phyloP scores from a whole-genome alignment of 2,113 vertebrate genomes.

The Cnemophilus loriae region DNA sequence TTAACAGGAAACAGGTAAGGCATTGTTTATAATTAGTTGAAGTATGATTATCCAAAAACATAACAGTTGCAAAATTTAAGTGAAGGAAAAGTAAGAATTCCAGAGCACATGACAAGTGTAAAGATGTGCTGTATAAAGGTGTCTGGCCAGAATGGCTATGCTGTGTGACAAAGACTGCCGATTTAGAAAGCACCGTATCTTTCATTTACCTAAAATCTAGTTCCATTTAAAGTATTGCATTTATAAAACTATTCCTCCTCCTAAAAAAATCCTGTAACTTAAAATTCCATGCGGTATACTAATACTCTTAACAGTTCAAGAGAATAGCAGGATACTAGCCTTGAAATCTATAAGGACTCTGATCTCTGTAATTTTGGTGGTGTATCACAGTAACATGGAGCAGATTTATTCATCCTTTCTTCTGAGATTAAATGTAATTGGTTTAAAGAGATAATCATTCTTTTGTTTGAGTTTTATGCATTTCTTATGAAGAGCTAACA shows the following conservation, averaged over 20 bases:
- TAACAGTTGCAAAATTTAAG: neutral
- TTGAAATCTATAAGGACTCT: slow-evolving; percentile 35
- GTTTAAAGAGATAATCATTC: slow-evolving; percentile 77
- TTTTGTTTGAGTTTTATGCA: slow-evolving; percentile 78
- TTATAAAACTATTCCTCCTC: neutral
- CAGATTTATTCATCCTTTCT: slow-evolving; percentile 72
- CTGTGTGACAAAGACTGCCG: neutral
- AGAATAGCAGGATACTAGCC: slow-evolving; percentile 9
- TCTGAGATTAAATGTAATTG: slow-evolving; percentile 78
- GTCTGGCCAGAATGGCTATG: neutral
- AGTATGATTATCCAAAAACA: neutral
- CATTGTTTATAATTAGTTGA: neutral
- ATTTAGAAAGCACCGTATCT: neutral
- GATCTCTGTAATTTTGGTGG: slow-evolving; percentile 47
- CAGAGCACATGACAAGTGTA: neutral
- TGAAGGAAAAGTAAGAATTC: neutral
- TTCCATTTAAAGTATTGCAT: neutral
- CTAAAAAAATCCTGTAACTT: neutral
- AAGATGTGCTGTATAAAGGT: neutral
- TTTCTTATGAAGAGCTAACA: slow-evolving; percentile 77
- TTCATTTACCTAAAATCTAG: neutral
- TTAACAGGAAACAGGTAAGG: neutral
- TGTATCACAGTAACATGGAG: slow-evolving; percentile 56
- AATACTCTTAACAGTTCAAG: neutral
- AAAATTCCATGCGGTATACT: neutral